Evolutionary conservation across 2,113 vertebrate genomes (phyloP).

Genomic region (Ictalurus punctatus): DNA sequence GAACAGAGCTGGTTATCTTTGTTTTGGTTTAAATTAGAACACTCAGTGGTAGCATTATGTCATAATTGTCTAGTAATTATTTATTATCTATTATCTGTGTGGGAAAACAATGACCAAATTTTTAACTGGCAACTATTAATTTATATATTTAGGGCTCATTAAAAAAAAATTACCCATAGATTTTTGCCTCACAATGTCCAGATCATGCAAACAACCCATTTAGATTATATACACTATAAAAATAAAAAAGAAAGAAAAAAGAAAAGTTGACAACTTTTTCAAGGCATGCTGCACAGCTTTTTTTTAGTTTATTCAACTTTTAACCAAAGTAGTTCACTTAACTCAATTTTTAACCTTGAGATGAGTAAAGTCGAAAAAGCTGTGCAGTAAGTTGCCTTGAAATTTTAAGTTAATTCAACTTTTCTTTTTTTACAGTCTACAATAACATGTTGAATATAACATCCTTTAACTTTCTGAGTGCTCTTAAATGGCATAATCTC

Average conservation of each 20-base stretch:
- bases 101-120: not conserved
- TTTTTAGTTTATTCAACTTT: too few relatives aligned
- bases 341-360: too few relatives aligned
- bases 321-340: too few relatives aligned
- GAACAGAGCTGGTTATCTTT: constrained; percentile 19
- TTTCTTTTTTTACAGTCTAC: too few relatives aligned
- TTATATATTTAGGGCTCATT: not conserved
- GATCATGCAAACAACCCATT: not conserved
- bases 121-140: not conserved
- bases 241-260: too few relatives aligned
- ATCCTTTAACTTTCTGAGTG: not conserved
- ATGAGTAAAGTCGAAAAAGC: too few relatives aligned
- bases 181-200: not conserved
- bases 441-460: not conserved
- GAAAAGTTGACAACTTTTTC: too few relatives aligned
- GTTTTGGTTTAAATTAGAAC: not conserved
- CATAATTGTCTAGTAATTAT: not conserved
- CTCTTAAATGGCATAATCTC: not conserved
- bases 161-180: not conserved
- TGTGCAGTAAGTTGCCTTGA: too few relatives aligned
- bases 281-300: not conserved
- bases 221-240: not conserved
- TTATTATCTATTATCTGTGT: not conserved
- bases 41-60: not conserved
- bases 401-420: too few relatives aligned